Percentiles rank a stretch among this genome's conserved stretches.
These are phyloP conservation scores for Ischnus inquisitorius DNA, from an alignment of 2,888 invertebrate genomes.

Conservation along the genomic window DNA sequence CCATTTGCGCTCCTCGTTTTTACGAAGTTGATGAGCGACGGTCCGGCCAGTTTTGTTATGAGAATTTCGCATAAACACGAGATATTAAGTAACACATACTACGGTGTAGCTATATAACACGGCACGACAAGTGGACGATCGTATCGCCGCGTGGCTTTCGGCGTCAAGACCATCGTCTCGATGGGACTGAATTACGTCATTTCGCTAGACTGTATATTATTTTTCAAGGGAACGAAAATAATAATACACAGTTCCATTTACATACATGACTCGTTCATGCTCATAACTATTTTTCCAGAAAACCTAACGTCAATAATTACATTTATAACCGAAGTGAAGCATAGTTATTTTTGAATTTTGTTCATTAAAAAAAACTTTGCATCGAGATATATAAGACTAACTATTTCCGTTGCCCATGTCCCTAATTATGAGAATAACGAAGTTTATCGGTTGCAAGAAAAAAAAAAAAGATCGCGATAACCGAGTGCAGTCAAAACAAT, in stretches of 20 bases:
- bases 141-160: conserved; percentile 35
- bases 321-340: too few relatives aligned
- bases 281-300: too few relatives aligned
- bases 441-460: neutral
- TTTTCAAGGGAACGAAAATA: conserved; percentile 1
- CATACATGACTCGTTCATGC: neutral
- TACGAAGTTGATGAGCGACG: conserved; percentile 13
- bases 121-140: conserved; percentile 49
- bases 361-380: too few relatives aligned
- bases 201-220: neutral
- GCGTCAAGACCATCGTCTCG: conserved; percentile 36
- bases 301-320: too few relatives aligned
- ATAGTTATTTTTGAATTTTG: too few relatives aligned
- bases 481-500: neutral
- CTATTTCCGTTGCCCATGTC: neutral
- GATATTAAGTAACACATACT: neutral
- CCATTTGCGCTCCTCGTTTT: conserved; percentile 10
- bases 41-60: neutral
- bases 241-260: neutral
- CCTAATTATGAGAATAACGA: neutral
- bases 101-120: neutral
- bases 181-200: conserved; percentile 49
- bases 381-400: too few relatives aligned
- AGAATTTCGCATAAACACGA: neutral
- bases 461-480: neutral